Evolutionary conservation across 1,140 invertebrate genomes (phyloP), one percentile per base, ranked within the genome.

Genomic region (Microplitis demolitor): DNA sequence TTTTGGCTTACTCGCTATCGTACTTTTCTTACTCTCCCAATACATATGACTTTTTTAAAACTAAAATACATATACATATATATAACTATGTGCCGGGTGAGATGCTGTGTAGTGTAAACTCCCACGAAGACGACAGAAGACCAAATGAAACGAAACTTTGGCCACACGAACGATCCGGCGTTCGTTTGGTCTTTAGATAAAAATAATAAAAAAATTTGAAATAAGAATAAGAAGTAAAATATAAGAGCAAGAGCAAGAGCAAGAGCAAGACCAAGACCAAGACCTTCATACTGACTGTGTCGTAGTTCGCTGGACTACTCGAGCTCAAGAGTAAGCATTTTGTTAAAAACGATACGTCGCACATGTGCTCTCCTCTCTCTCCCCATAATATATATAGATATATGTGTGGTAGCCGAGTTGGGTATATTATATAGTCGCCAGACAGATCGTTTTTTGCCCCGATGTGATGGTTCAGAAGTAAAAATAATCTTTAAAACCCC

Each of bases 401-500:
- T 56, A 56, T n/a, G 24, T 24, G 24, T 56, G 6, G 16, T 16
- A 13, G 16, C 6, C n/a, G 16, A 16, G 16, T 6, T n/a, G 53
- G 64, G 6, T 45, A 45, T 45, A 45, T 45, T 45, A 45, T 45
- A 45, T 78, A 84, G 82, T 84, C 85, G 83, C 84, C 84, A 85
- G 84, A 85, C 83, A 85, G 83, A 85, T 84, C 80, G 39, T 87
- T 87, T 87, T 87, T 87, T 87, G 85, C 82, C 80, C 80, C 80
- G 79, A 80, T 45, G 6, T 45, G 39, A 45, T 45, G 39, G 6
- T 45, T 45, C 11, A 6, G 39, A 45, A 78, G 85, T 87, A 87
- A 87, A 87, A 87, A 87, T 87, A 87, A 87, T 86, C 85, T 87
- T 86, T 86, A 85, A 87, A 87, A 85, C 81, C 86, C 83, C 85